Conservation (phyloP, 2,797 vertebrate species). For the Schizothorax lantsangensis region DNA sequence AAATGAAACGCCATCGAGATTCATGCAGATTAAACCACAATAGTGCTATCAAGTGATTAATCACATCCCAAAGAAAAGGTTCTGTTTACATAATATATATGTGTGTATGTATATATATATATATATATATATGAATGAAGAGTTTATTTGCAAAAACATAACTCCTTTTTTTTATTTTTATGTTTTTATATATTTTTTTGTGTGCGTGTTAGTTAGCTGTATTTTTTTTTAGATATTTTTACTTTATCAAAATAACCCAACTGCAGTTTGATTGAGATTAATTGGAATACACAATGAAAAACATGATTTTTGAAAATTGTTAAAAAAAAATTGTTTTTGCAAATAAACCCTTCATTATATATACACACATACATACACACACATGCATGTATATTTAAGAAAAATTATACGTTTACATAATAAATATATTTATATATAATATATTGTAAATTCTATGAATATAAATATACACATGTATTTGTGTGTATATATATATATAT, state of each 20-base stretch:
- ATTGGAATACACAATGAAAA: no score
- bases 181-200: no score
- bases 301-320: no score
- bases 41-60: not conserved
- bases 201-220: not conserved
- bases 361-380: no score
- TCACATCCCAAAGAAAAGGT: not conserved
- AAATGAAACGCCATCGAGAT: constrained; percentile 70
- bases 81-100: not conserved
- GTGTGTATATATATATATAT: not conserved
- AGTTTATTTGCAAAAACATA: no score
- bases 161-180: no score
- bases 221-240: not conserved
- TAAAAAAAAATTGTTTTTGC: no score
- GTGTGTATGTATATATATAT: not conserved
- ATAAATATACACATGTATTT: not conserved
- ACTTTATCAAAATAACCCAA: not conserved
- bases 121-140: no score
- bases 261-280: no score
- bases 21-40: constrained; percentile 38
- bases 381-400: not conserved
- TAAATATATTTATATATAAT: not conserved
- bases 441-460: not conserved
- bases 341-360: no score
- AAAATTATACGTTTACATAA: not conserved